Evolutionary conservation across 2,888 invertebrate species (phyloP).

Genomic region (Mimumesa dahlbomi): DNA sequence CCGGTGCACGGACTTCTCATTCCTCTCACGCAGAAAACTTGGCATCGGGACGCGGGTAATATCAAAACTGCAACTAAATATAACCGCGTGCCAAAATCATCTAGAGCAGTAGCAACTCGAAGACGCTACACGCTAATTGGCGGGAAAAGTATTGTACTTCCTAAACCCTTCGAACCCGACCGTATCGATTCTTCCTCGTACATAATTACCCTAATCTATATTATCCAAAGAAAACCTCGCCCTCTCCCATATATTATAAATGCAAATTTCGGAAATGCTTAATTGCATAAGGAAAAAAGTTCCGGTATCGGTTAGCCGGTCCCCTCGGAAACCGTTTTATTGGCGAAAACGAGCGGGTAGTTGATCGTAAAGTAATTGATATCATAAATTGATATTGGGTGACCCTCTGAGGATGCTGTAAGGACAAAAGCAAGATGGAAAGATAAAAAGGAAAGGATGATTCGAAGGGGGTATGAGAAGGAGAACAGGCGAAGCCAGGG

Average conservation of each 20-base stretch:
- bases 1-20: not conserved
- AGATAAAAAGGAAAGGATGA: slow-evolving; percentile 34
- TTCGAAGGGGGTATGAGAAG: slow-evolving; percentile 23
- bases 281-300: too few relatives aligned
- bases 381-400: slow-evolving; percentile 60
- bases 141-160: slow-evolving; percentile 5
- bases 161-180: not conserved
- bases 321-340: too few relatives aligned
- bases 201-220: too few relatives aligned
- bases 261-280: too few relatives aligned
- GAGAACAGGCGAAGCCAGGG: slow-evolving; percentile 18
- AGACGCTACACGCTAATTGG: slow-evolving; percentile 3
- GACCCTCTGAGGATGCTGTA: slow-evolving; percentile 38
- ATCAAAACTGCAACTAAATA: not conserved
- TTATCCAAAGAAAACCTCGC: too few relatives aligned
- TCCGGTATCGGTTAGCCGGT: too few relatives aligned
- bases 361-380: slow-evolving; percentile 59
- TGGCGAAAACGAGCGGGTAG: slow-evolving; percentile 4
- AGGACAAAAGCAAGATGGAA: slow-evolving; percentile 24
- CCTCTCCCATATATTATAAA: too few relatives aligned
- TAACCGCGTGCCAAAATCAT: slow-evolving; percentile 7
- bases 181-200: not conserved
- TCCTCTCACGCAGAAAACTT: slow-evolving; percentile 1
- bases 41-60: not conserved
- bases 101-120: not conserved